Evolutionary conservation across 2,888 invertebrate species (phyloP).

Genomic region (Nephrocerus scutellatus): DNA sequence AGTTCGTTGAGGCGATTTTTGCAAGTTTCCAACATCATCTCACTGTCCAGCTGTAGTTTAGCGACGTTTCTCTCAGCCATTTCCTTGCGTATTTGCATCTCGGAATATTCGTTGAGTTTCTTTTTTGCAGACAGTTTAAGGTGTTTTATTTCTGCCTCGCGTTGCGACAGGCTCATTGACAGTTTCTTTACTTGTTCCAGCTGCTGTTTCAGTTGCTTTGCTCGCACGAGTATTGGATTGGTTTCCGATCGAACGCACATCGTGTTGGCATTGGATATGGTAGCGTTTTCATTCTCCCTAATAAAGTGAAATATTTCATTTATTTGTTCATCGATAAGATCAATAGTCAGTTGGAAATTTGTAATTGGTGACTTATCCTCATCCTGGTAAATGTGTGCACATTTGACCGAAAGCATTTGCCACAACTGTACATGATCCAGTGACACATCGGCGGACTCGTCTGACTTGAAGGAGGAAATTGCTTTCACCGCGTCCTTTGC

Average conservation of each 20-base stretch:
- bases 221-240: constrained; percentile 71
- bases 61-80: constrained; percentile 82
- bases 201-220: constrained; percentile 82
- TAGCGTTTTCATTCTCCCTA: constrained; percentile 76
- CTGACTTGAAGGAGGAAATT: constrained; percentile 48
- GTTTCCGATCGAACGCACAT: constrained; percentile 52
- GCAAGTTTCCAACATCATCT: constrained; percentile 66
- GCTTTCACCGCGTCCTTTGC: constrained; percentile 55
- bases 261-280: constrained; percentile 47
- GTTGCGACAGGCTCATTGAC: constrained; percentile 77
- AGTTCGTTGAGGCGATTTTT: constrained; percentile 79
- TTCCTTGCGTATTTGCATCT: constrained; percentile 84
- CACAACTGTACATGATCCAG: constrained; percentile 58
- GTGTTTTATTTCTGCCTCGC: constrained; percentile 87
- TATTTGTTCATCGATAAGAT: constrained; percentile 52
- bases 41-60: constrained; percentile 68
- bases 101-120: constrained; percentile 86
- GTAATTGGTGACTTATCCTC: constrained; percentile 57
- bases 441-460: constrained; percentile 50
- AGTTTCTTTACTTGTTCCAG: constrained; percentile 83
- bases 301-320: constrained; percentile 60
- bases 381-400: constrained; percentile 48
- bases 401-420: constrained; percentile 56
- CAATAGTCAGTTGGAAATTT: constrained; percentile 56
- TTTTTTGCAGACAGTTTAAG: constrained; percentile 77